Evolutionary conservation across 2,113 vertebrate species (phyloP).

Genomic region (Dromas ardeola): DNA sequence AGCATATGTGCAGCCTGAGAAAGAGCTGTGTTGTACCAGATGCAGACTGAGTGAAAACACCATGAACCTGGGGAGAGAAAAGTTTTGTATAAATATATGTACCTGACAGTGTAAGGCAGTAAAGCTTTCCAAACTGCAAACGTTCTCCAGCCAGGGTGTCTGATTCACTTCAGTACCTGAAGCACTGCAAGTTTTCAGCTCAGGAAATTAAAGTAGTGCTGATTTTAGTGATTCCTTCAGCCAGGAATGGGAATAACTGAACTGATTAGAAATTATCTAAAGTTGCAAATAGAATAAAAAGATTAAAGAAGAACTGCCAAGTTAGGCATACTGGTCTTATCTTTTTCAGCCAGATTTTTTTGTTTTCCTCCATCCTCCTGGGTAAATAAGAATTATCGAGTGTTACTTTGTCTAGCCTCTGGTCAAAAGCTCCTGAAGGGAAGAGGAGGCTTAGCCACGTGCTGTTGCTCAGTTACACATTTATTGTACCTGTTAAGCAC

Average conservation of each 20-base stretch:
- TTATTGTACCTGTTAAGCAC: not conserved
- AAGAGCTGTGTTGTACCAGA: not conserved
- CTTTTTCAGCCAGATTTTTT: not conserved
- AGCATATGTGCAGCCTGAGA: not conserved
- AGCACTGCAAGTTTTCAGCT: not conserved
- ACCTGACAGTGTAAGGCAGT: not conserved
- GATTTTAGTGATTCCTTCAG: not conserved
- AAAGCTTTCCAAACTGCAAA: not conserved
- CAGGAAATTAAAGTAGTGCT: not conserved
- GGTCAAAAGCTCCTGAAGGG: not conserved
- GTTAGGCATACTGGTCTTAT: not conserved
- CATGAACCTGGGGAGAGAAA: not conserved
- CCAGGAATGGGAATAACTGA: not conserved
- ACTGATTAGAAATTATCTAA: not conserved
- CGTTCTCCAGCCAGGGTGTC: not conserved
- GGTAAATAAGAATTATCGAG: not conserved
- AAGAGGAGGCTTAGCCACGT: not conserved
- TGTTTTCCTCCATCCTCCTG: not conserved
- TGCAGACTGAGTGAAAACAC: not conserved
- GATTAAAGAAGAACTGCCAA: not conserved
- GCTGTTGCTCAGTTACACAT: not conserved
- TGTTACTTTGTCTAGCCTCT: not conserved
- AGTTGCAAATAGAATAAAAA: not conserved
- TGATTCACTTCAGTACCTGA: not conserved
- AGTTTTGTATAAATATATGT: not conserved